Evolutionary conservation across 2,888 invertebrate species (phyloP).

Genomic region (Iselma pallidipennis): DNA sequence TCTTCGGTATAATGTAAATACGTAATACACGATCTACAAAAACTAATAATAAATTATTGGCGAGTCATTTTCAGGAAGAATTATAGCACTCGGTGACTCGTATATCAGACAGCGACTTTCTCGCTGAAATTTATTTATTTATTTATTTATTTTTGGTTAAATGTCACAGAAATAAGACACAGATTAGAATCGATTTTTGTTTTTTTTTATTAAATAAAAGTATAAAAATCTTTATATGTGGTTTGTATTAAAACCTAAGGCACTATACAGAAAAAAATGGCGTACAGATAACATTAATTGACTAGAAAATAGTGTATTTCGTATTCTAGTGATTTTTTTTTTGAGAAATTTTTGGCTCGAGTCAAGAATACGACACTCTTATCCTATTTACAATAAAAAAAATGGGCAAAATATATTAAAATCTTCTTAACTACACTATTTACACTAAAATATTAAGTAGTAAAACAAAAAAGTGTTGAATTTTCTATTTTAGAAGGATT

Average conservation of each 20-base stretch:
- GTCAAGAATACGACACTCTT: constrained; percentile 1
- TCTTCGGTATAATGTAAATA: neutral
- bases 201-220: constrained; percentile 52
- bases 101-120: constrained; percentile 27
- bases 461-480: neutral
- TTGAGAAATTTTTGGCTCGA: neutral
- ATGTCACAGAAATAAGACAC: neutral
- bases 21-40: constrained; percentile 25
- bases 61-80: constrained; percentile 27
- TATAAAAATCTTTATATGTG: constrained; percentile 52
- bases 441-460: constrained; percentile 12
- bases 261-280: constrained; percentile 54
- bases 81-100: constrained; percentile 29
- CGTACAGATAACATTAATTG: constrained; percentile 51
- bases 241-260: constrained; percentile 51
- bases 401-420: constrained; percentile 17
- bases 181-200: constrained; percentile 16
- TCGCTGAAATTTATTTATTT: neutral
- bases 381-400: constrained; percentile 13
- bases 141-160: too few species aligned
- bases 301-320: constrained; percentile 48
- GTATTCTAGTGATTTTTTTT: constrained; percentile 3
- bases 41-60: constrained; percentile 31
- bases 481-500: neutral
- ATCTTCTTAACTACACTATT: constrained; percentile 11